Evolutionary conservation across 2,888 invertebrate species (phyloP), one percentile per base, ranked within the genome.

Genomic region (Agrochola macilenta): DNA sequence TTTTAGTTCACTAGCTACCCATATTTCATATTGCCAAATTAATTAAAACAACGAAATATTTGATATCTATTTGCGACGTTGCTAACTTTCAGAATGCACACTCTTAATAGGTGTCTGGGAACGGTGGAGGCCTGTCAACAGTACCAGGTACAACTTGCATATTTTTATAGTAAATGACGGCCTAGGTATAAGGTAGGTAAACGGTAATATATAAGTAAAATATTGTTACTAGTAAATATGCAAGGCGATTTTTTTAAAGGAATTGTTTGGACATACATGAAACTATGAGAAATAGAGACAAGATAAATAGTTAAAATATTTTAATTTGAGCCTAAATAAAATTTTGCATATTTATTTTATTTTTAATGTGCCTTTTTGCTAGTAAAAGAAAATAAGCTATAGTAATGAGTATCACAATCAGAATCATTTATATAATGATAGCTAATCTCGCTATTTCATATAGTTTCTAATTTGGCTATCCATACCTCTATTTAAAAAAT

Each of bases 141-240:
- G 54, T 54, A 23, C 23, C 23, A 9, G 54, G 23, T 54, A 54
- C 9, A 57, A 26, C 7, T 43, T 76, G 14, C 58, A 5, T 7
- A 14, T 54, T 46, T 9, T 3, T 2, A 49, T 73, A 54, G 46
- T 60, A 8, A 60, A 74, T 80, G 0, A 60, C 35, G 60, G 54
- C 43, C 26, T 39, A 61, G 2, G 23, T 69, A 23, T 43, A 39
- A 30, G 0, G 49, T 82, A 70, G 66, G 39, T 35, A 63, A 71
- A 65, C 26, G 5, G 49, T 74, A 46, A 74, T 74, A 54, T 71
- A 64, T 82, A 81, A 82, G 71, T 61, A 72, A 74, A 72, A 82
- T 73, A 54, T 61, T 52, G 35, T 70, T 46, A 68, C 57, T 76
- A 58, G 43, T 17, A 11, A 30, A 23, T 74, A 54, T 74, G 26